Evolutionary conservation across 2,797 vertebrate genomes (phyloP), one percentile per base, ranked within the genome.

Genomic region (Trematomus bernacchii): DNA sequence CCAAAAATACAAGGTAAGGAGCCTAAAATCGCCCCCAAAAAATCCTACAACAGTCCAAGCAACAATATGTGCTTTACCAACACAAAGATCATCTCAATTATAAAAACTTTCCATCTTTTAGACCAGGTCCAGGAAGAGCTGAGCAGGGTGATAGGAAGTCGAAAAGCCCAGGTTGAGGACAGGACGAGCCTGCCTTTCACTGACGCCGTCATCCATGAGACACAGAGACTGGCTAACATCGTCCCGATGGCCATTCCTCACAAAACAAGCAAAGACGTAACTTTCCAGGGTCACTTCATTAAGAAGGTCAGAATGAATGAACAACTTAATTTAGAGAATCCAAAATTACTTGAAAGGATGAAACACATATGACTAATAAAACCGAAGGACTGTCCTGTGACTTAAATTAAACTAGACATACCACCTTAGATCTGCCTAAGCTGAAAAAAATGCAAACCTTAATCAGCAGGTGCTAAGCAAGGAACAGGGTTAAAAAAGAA

Each of bases 201-300:
- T 33, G 30, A 33, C 30, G 30, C 30, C 1, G 30, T 33, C 30
- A 33, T 33, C 6, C 30, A 33, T 33, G 30, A 33, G 6, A 33
- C 30, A 33, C 30, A 33, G 30, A 1, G 30, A 33, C 30, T 33
- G 30, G 30, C 6, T 7, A 33, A 33, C 30, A 33, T 33, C 1
- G 30, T 1, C 30, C 30, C 59, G 0, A 7, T 85, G 19, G 9
- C 69, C 0, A 0, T 91, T 10, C 55, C 77, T 48, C 90, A 90
- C 52, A 78, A 1, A 55, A 89, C 89, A 0, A 70, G 6, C 70
- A 27, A 10, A 30, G 90, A 94, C 10, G 7, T 92, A 21, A 86
- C 71, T 12, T 92, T 94, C 69, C 85, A 91, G 15, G 89, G 91
- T 19, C 71, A 89, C 79, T 91, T 90, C 27, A 94, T 94, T 2